Evolutionary conservation across 2,113 vertebrate genomes (phyloP).

Genomic region (Callocephalon fimbriatum): DNA sequence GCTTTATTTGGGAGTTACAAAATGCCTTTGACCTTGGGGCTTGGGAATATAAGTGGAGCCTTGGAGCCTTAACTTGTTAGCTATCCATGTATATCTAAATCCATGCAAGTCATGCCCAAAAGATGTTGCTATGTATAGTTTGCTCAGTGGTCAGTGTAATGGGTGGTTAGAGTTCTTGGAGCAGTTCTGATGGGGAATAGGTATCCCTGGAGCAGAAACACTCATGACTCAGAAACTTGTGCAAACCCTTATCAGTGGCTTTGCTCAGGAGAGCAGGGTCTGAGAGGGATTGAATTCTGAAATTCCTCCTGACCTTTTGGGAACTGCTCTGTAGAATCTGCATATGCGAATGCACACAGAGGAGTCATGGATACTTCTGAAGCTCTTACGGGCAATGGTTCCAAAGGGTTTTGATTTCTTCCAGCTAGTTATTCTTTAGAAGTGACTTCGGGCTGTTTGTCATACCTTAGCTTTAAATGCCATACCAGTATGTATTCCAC

Average conservation of each 20-base stretch:
- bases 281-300: not conserved
- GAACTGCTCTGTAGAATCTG: not conserved
- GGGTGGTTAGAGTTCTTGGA: not conserved
- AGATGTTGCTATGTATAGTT: conserved; percentile 11
- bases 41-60: conserved; percentile 1
- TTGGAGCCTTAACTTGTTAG: not conserved
- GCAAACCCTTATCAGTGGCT: not conserved
- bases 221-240: not conserved
- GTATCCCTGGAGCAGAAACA: not conserved
- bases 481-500: not conserved
- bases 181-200: not conserved
- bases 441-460: not conserved
- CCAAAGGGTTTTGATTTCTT: not conserved
- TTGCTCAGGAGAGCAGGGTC: not conserved
- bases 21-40: conserved; percentile 30
- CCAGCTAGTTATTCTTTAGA: not conserved
- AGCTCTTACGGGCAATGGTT: rapidly evolving
- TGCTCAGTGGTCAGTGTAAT: not conserved
- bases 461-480: not conserved
- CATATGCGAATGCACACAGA: not conserved
- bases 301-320: not conserved
- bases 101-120: not conserved
- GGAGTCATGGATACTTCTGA: not conserved
- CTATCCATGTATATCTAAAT: not conserved
- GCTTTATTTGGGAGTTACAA: not conserved